These are phyloP conservation scores for Hippocampus kuda DNA, from an alignment of 2,797 vertebrate genomes.

Conservation along the genomic window DNA sequence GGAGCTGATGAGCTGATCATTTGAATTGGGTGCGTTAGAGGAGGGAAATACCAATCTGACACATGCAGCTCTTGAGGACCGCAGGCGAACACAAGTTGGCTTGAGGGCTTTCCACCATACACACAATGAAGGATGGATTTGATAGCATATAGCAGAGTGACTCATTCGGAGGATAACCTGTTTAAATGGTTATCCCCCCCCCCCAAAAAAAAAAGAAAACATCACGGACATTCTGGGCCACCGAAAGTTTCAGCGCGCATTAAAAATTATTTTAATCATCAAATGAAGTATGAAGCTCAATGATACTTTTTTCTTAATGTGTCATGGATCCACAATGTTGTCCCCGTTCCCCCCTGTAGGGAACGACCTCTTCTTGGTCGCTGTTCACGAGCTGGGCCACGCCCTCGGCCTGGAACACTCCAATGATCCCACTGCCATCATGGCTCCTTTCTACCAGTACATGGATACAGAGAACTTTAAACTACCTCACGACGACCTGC, in stretches of 20 bases:
- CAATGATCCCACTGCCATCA: constrained; percentile 75
- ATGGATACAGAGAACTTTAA: constrained; percentile 78
- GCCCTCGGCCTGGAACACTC: constrained; percentile 78
- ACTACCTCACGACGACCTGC: constrained; percentile 77
- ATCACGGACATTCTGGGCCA: not conserved
- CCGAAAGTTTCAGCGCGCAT: not conserved
- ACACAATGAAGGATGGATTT: not conserved
- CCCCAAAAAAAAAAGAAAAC: not conserved
- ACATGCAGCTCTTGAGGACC: no score
- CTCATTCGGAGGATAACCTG: not conserved
- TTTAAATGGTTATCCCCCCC: not conserved
- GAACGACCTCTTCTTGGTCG: constrained; percentile 80
- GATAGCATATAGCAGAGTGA: not conserved
- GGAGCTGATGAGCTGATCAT: no score
- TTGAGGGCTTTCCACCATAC: not conserved
- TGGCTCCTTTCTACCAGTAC: constrained; percentile 83
- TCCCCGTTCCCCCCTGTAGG: constrained; percentile 47
- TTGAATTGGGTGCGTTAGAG: no score
- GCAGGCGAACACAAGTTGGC: not conserved
- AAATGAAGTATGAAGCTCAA: not conserved
- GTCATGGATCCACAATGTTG: not conserved
- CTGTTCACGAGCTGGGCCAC: constrained; percentile 77
- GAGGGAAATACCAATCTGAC: no score
- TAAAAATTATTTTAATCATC: not conserved
- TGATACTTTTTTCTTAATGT: not conserved